A percentile compares a stretch with the other conserved stretches of the same genome.
Evolutionary conservation across 92 coral and sea anemone species (phyloP).

Genomic region (Epizoanthus rinbou): DNA sequence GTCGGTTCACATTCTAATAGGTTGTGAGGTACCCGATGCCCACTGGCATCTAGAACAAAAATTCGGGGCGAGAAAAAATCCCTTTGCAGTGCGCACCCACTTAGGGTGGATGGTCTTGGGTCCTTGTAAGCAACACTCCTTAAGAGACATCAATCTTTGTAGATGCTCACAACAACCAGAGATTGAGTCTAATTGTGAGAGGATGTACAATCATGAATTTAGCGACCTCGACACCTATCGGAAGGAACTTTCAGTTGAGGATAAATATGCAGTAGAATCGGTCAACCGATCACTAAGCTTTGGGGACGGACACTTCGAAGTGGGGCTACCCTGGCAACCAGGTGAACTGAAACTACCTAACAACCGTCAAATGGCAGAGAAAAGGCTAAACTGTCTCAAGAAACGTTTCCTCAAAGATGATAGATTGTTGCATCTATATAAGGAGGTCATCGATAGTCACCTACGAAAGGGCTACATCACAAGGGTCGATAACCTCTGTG

Average conservation of each 20-base stretch:
- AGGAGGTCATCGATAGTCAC: neutral
- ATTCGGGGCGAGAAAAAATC: conserved; percentile 52
- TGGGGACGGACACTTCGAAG: conserved; percentile 59
- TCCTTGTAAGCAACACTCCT: too few species aligned
- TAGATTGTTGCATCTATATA: neutral
- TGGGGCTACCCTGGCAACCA: conserved; percentile 60
- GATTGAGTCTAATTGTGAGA: neutral
- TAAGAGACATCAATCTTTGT: too few species aligned
- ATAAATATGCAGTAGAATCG: conserved; percentile 45
- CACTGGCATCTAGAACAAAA: conserved; percentile 55
- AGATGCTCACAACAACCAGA: neutral
- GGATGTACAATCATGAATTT: neutral
- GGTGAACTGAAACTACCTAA: conserved; percentile 43
- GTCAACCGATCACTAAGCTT: conserved; percentile 37
- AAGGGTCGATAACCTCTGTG: conserved; percentile 7
- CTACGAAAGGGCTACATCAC: neutral
- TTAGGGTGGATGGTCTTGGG: conserved; percentile 56
- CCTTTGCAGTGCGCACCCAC: conserved; percentile 52
- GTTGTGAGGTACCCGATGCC: conserved; percentile 56
- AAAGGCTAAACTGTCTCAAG: conserved; percentile 47
- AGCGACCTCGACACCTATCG: neutral
- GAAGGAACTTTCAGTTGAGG: conserved; percentile 46
- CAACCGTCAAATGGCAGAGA: conserved; percentile 50
- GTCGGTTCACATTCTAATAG: conserved; percentile 54
- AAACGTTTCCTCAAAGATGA: conserved; percentile 13